These are phyloP conservation scores for Clinocottus analis DNA, from an alignment of 2,113 vertebrate species.

Conservation along the genomic window DNA sequence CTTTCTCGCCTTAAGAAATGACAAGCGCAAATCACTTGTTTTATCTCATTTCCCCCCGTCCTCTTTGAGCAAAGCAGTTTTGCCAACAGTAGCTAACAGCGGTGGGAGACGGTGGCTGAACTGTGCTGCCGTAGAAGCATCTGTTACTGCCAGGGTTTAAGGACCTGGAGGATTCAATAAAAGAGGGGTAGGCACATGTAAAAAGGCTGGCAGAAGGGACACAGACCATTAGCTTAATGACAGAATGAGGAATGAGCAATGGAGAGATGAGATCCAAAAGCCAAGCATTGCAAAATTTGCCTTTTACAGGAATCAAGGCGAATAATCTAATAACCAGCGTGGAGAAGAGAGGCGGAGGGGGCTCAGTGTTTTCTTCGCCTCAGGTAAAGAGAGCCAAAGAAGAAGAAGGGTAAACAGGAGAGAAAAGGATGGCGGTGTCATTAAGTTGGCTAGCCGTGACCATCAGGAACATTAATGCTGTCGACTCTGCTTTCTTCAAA, in stretches of 20 bases:
- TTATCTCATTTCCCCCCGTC: constrained; percentile 25
- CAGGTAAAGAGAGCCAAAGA: constrained; percentile 51
- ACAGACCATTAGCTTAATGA: constrained; percentile 90
- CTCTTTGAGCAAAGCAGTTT: constrained; percentile 32
- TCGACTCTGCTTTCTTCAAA: constrained; percentile 73
- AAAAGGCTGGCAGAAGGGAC: constrained; percentile 83
- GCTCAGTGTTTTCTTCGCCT: constrained; percentile 51
- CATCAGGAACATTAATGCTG: constrained; percentile 74
- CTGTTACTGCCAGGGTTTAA: constrained; percentile 81
- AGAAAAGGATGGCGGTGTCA: constrained; percentile 61
- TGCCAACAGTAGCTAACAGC: constrained; percentile 31
- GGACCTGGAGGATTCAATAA: constrained; percentile 78
- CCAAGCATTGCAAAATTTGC: constrained; percentile 77
- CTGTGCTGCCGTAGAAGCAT: constrained; percentile 77
- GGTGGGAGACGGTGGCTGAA: constrained; percentile 62
- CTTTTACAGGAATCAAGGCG: constrained; percentile 81
- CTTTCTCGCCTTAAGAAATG: constrained; percentile 27
- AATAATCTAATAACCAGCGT: constrained; percentile 77
- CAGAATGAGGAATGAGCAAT: constrained; percentile 88
- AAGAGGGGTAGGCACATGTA: constrained; percentile 80
- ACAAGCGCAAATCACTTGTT: constrained; percentile 39
- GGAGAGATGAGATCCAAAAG: constrained; percentile 79
- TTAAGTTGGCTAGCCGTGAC: constrained; percentile 73
- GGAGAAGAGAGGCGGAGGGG: constrained; percentile 31
- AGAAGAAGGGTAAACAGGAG: constrained; percentile 67